Evolutionary conservation across 2,888 invertebrate species (phyloP).

Genomic region (Spodoptera littoralis): DNA sequence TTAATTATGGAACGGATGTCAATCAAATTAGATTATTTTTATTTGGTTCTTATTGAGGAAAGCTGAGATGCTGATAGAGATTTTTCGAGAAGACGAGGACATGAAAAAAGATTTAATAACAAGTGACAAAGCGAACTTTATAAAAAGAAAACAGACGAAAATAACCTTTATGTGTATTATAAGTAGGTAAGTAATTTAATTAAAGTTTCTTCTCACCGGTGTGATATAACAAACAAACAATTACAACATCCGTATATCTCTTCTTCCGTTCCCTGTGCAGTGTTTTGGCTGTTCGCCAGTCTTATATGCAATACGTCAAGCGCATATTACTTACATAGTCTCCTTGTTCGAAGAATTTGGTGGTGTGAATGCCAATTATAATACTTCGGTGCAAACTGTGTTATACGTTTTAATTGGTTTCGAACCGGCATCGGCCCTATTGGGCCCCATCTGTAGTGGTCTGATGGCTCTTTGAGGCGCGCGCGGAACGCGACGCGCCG

Average conservation of each 20-base stretch:
- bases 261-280: constrained; percentile 2
- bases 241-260: constrained; percentile 14
- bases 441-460: too few relatives aligned
- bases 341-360: constrained; percentile 11
- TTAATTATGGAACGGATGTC: constrained; percentile 4
- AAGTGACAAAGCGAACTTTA: too few relatives aligned
- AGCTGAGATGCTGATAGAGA: too few relatives aligned
- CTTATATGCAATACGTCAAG: constrained; percentile 33
- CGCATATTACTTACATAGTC: neutral
- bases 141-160: too few relatives aligned
- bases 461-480: too few relatives aligned
- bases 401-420: too few relatives aligned
- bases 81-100: too few relatives aligned
- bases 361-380: constrained; percentile 16
- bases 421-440: too few relatives aligned
- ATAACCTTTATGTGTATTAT: neutral
- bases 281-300: constrained; percentile 39
- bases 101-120: too few relatives aligned
- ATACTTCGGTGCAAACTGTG: constrained; percentile 15
- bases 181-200: constrained; percentile 1
- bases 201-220: constrained; percentile 1
- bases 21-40: constrained; percentile 6
- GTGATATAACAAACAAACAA: constrained; percentile 27
- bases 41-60: too few relatives aligned
- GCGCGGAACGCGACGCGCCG: too few relatives aligned